Conservation (phyloP, 2,888 invertebrate species). For the Eupithecia abbreviata region DNA sequence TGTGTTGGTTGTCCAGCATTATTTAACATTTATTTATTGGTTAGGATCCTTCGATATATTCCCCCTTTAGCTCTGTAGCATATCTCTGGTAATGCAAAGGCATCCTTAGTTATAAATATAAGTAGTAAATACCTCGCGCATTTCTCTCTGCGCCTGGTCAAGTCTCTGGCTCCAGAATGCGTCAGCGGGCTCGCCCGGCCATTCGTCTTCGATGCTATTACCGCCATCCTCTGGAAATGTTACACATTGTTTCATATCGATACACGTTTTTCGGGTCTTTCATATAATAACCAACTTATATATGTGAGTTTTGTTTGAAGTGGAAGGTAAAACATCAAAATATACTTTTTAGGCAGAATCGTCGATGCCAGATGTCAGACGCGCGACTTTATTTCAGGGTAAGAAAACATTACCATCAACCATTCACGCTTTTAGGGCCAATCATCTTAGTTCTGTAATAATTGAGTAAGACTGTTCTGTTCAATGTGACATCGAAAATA, state of each 20-base stretch:
- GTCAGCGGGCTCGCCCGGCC: constrained; percentile 83
- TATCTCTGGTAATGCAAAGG: not conserved
- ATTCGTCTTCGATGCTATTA: constrained; percentile 72
- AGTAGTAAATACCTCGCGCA: constrained; percentile 69
- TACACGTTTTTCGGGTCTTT: not conserved
- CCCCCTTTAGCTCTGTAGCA: not conserved
- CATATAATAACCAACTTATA: not conserved
- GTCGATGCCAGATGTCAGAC: not conserved
- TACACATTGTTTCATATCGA: not conserved
- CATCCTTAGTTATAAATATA: not conserved
- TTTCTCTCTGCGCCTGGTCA: constrained; percentile 78
- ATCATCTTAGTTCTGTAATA: not conserved
- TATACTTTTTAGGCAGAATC: not conserved
- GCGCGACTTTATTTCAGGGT: not conserved
- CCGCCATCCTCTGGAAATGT: constrained; percentile 70
- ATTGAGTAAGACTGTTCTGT: not conserved
- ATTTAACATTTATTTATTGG: not conserved
- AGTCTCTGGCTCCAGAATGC: constrained; percentile 81
- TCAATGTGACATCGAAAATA: not conserved
- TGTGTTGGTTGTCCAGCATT: too few species aligned
- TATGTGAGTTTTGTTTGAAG: not conserved
- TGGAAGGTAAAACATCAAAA: not conserved
- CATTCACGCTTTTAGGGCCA: not conserved
- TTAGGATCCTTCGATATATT: not conserved
- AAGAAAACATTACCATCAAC: not conserved